phyloP scores from a whole-genome alignment of 2,113 vertebrate species.

The Austrofundulus limnaeus region DNA sequence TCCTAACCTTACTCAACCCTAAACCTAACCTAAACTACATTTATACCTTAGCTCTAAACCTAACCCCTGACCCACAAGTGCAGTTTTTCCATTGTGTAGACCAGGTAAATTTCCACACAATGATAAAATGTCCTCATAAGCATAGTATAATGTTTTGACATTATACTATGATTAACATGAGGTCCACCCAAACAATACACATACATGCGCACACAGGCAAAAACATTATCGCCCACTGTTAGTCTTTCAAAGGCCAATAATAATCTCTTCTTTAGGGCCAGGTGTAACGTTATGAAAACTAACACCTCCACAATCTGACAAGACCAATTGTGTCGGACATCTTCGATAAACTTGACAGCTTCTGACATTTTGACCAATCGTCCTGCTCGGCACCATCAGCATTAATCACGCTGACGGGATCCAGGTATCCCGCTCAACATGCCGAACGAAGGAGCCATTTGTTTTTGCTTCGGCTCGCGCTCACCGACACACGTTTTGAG shows the following conservation, averaged over 20 bases:
- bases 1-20: too few species aligned
- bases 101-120: too few species aligned
- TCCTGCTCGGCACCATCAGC: constrained; percentile 62
- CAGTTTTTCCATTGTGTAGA: too few species aligned
- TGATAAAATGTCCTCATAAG: too few species aligned
- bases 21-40: too few species aligned
- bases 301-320: constrained; percentile 22
- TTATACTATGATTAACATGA: too few species aligned
- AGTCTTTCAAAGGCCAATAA: not conserved
- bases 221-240: too few species aligned
- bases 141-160: too few species aligned
- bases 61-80: too few species aligned
- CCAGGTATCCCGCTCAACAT: constrained; percentile 45
- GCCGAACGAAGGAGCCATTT: constrained; percentile 53
- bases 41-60: too few species aligned
- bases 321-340: constrained; percentile 35
- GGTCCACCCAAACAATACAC: too few species aligned
- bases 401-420: constrained; percentile 58
- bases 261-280: not conserved
- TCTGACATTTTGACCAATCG: constrained; percentile 70
- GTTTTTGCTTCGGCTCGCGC: constrained; percentile 46
- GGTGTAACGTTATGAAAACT: not conserved
- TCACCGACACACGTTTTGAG: constrained; percentile 48
- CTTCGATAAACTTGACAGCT: constrained; percentile 50
- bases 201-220: too few species aligned